Evolutionary conservation across 2,113 vertebrate genomes (phyloP), one percentile per base, ranked within the genome.

Genomic region (Peromyscus californicus): DNA sequence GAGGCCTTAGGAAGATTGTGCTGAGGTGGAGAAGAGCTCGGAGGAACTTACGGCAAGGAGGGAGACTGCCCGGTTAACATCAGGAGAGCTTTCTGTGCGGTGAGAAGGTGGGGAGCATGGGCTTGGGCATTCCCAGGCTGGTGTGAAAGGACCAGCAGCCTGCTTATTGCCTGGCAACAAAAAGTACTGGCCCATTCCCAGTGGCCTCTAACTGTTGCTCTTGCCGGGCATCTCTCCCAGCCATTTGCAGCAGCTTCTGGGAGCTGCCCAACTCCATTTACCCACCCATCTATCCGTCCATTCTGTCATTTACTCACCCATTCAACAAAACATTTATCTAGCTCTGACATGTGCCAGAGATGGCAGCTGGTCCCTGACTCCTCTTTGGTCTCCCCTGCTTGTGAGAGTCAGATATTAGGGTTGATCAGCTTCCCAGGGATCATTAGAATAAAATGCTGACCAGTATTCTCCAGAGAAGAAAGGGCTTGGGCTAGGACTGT

Each of bases 311-410:
- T 88, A 79, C 90, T 87, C 39, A 13, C 63, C 63, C 79, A 70
- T 88, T 93, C 67, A 92, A 36, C 76, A 96, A 89, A 95, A 95
- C 84, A 54, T 80, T 79, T 67, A 89, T 80, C 63, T 85, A 80
- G 74, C 4, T 3, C 87, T 85, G 59, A 72, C 63, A 9, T 15
- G 22, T 61, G 75, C 92, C 96, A 92, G 92, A 75, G 92, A 26
- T 57, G 59, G 76, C 94, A 91, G 63, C 90, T 92, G 75, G 80
- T 75, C 6, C 85, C 83, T 91, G 69, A 69, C 87, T 87, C 45
- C n/a, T 59, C n/a, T 12, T 48, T 82, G 80, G 7, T 93, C 65
- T 42, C 45, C 69, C 88, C 42, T 88, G 65, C 88, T 94, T 31
- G 1, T 39, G 65, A 93, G 78, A 76, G 29, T 86, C 57, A 63